phyloP scores from a whole-genome alignment of 2,888 invertebrate species.

The Nymphalis c-album region DNA sequence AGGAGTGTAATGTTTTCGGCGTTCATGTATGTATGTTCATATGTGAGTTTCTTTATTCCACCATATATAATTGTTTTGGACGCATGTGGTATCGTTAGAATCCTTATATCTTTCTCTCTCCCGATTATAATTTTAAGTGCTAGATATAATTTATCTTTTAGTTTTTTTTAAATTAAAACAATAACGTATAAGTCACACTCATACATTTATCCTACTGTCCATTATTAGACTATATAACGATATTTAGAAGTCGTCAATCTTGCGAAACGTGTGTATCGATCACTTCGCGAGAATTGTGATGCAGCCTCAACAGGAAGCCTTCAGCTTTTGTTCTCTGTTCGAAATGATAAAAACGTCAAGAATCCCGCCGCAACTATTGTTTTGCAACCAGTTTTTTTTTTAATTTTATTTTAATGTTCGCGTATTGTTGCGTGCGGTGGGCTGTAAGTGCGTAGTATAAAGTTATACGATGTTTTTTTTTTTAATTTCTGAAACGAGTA shows the following conservation, averaged over 20 bases:
- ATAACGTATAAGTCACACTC: background rate
- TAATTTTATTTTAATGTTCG: constrained; percentile 54
- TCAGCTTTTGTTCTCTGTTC: constrained; percentile 76
- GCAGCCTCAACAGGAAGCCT: constrained; percentile 77
- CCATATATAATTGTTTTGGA: no score
- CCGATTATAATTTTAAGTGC: no score
- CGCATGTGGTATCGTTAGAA: no score
- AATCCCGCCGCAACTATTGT: constrained; percentile 73
- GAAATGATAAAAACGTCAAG: constrained; percentile 81
- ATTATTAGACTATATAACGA: no score
- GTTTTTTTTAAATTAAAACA: background rate
- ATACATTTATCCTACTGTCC: no score
- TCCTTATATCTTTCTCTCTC: no score
- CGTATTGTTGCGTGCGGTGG: constrained; percentile 58
- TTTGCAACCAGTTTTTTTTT: constrained; percentile 67
- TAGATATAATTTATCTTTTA: no score
- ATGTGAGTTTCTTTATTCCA: no score
- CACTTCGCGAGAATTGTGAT: constrained; percentile 74
- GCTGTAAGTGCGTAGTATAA: constrained; percentile 46
- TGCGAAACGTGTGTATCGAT: constrained; percentile 18
- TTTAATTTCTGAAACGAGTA: constrained; percentile 2
- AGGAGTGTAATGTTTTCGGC: no score
- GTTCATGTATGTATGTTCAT: no score
- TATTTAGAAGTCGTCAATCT: background rate
- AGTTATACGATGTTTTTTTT: constrained; percentile 43